These are phyloP conservation scores for Siderastrea radians DNA, from an alignment of 92 coral and sea anemone genomes.

Conservation along the genomic window DNA sequence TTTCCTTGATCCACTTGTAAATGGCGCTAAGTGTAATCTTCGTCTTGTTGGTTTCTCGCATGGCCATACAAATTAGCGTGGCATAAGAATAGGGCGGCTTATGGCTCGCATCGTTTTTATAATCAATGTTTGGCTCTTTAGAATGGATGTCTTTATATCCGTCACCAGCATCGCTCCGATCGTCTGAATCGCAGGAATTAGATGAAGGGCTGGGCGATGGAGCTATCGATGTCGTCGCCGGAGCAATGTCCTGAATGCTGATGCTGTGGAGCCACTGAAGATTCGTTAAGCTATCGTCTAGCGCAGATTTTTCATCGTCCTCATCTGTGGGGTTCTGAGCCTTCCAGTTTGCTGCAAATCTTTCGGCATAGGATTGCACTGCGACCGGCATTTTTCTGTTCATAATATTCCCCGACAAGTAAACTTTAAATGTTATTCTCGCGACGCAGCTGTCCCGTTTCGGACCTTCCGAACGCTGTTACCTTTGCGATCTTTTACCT, in stretches of 20 bases:
- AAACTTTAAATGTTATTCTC: neutral
- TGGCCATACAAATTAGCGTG: constrained; percentile 98
- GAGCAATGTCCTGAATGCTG: constrained; percentile 90
- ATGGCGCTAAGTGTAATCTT: constrained; percentile 98
- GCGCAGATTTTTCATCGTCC: constrained; percentile 72
- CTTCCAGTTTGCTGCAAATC: constrained; percentile 98
- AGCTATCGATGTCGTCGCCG: constrained; percentile 60
- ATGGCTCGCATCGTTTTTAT: constrained; percentile 90
- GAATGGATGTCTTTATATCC: constrained; percentile 73
- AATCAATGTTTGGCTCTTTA: constrained; percentile 87
- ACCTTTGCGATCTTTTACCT: neutral
- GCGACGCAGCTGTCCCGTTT: constrained; percentile 39
- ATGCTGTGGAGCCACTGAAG: constrained; percentile 96
- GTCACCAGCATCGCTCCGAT: constrained; percentile 86
- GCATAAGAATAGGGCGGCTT: constrained; percentile 99
- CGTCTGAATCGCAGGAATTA: constrained; percentile 82
- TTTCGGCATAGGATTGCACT: constrained; percentile 92
- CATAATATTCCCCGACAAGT: constrained; percentile 63
- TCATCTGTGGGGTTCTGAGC: constrained; percentile 85
- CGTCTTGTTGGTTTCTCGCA: constrained; percentile 96
- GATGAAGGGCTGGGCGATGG: constrained; percentile 74
- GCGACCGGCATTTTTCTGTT: constrained; percentile 78
- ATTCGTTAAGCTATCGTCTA: constrained; percentile 96
- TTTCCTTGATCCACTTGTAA: constrained; percentile 98
- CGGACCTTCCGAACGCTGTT: neutral